Evolutionary conservation across 2,888 invertebrate genomes (phyloP).

Genomic region (Abrostola triplasia): DNA sequence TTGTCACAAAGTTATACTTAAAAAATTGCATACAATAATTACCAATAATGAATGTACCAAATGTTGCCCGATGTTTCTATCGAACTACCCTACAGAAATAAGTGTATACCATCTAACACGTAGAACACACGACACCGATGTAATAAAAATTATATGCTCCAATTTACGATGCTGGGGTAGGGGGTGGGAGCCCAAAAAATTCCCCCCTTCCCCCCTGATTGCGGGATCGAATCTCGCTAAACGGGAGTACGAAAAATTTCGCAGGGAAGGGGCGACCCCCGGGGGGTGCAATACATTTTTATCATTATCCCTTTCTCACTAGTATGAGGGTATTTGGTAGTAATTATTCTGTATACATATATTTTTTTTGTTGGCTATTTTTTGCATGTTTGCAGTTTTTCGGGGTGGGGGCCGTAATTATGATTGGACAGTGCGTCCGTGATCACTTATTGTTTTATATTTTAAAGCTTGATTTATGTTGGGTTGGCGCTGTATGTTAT

Average conservation of each 20-base stretch:
- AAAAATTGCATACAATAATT: slow-evolving; percentile 18
- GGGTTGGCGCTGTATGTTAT: slow-evolving; percentile 11
- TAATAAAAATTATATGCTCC: slow-evolving; percentile 89
- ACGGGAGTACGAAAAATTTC: slow-evolving; percentile 80
- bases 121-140: slow-evolving; percentile 82
- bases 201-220: slow-evolving; percentile 80
- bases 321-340: slow-evolving; percentile 80
- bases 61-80: slow-evolving; percentile 26
- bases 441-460: slow-evolving; percentile 49
- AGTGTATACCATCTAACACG: slow-evolving; percentile 64
- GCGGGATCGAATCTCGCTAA: slow-evolving; percentile 88
- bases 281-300: slow-evolving; percentile 83
- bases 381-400: slow-evolving; percentile 56
- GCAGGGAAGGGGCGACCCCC: slow-evolving; percentile 68
- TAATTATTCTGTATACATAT: slow-evolving; percentile 82
- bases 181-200: slow-evolving; percentile 76
- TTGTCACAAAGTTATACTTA: too few species aligned
- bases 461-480: slow-evolving; percentile 38
- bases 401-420: slow-evolving; percentile 44
- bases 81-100: slow-evolving; percentile 44
- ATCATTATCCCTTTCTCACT: slow-evolving; percentile 84
- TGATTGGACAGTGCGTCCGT: slow-evolving; percentile 50
- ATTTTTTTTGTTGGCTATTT: slow-evolving; percentile 53
- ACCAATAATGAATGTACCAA: slow-evolving; percentile 11
- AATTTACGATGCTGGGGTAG: slow-evolving; percentile 82